Conservation (phyloP, 2,888 invertebrate species). For the Pyrocoelia pectoralis region DNA sequence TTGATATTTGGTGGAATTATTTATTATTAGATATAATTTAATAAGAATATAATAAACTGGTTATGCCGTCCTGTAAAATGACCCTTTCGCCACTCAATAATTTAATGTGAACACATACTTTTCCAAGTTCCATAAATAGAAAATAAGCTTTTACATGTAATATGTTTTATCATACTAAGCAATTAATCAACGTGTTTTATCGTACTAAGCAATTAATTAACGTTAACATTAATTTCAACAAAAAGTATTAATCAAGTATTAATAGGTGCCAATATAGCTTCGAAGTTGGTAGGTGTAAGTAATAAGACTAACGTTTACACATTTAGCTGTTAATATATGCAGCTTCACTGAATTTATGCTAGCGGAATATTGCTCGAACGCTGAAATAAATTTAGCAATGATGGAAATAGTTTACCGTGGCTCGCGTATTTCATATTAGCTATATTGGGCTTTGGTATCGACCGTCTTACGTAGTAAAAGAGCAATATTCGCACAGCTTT, state of each 20-base stretch:
- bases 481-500: conserved; percentile 11
- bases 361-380: conserved; percentile 30
- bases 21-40: no score
- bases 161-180: no score
- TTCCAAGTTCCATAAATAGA: no score
- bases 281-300: conserved; percentile 7
- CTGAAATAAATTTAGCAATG: conserved; percentile 33
- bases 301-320: conserved; percentile 22
- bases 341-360: conserved; percentile 29
- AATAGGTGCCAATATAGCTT: conserved; percentile 10
- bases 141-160: no score
- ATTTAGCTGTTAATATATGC: conserved; percentile 28
- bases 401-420: conserved; percentile 33
- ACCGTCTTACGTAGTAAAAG: conserved; percentile 21
- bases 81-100: no score
- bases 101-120: no score
- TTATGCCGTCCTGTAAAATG: no score
- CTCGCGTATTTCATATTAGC: conserved; percentile 31
- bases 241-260: conserved; percentile 1
- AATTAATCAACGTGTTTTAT: background rate
- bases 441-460: conserved; percentile 26
- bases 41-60: no score
- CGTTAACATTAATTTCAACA: background rate
- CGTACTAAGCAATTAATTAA: no score
- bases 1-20: no score